phyloP scores from a whole-genome alignment of 2,797 vertebrate genomes.

The Macropodus opercularis region DNA sequence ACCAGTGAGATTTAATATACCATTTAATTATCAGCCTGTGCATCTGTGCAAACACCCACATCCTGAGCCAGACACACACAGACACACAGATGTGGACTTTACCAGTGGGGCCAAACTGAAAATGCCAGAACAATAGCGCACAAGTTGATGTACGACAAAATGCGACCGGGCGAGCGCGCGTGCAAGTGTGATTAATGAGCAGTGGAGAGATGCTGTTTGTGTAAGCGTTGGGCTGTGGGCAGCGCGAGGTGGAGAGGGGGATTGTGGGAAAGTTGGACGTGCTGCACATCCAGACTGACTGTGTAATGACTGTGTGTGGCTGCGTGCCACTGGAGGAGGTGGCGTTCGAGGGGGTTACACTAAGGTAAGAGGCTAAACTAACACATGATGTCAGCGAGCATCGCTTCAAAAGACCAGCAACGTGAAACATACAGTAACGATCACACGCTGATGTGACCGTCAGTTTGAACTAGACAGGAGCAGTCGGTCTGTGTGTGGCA shows the following conservation, averaged over 20 bases:
- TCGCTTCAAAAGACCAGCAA: not conserved
- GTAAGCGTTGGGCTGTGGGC: slow-evolving; percentile 67
- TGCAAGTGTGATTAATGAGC: slow-evolving; percentile 75
- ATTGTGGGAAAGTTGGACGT: slow-evolving; percentile 69
- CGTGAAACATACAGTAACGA: slow-evolving; percentile 19
- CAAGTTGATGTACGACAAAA: slow-evolving; percentile 23
- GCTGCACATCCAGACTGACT: slow-evolving; percentile 45
- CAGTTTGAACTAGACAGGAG: slow-evolving; percentile 24
- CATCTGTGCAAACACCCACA: slow-evolving; percentile 80
- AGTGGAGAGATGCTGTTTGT: slow-evolving; percentile 70
- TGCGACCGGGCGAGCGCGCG: slow-evolving; percentile 17
- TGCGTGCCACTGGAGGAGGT: too few relatives aligned
- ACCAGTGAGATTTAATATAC: slow-evolving; percentile 72
- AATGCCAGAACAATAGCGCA: slow-evolving; percentile 35
- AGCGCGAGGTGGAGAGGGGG: slow-evolving; percentile 52
- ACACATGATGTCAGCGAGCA: too few relatives aligned
- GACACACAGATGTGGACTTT: slow-evolving; percentile 24
- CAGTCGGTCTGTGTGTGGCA: slow-evolving; percentile 66
- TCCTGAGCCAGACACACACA: slow-evolving; percentile 58
- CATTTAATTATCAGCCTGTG: slow-evolving; percentile 71
- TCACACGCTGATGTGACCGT: slow-evolving; percentile 11
- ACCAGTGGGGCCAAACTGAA: slow-evolving; percentile 27
- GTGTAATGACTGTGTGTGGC: too few relatives aligned
- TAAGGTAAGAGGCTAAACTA: too few relatives aligned
- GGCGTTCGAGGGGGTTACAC: too few relatives aligned